Evolutionary conservation across 2,888 invertebrate genomes (phyloP).

Genomic region (Scotopteryx bipunctaria): DNA sequence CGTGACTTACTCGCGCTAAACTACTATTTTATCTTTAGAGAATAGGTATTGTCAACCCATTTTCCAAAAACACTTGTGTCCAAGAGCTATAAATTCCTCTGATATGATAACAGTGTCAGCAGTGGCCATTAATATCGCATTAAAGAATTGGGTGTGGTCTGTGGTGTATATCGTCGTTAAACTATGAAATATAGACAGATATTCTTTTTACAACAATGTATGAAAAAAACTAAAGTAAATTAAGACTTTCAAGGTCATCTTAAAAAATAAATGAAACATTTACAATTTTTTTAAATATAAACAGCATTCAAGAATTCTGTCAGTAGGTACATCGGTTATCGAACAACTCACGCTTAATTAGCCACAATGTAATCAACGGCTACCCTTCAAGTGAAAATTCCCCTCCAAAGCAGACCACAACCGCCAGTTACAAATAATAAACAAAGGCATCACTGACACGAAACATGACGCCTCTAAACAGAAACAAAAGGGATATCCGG

Average conservation of each 20-base stretch:
- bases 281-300: too few species aligned
- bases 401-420: conserved; percentile 48
- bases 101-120: conserved; percentile 3
- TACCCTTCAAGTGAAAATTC: conserved; percentile 55
- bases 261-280: too few species aligned
- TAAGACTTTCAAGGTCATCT: too few species aligned
- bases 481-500: conserved; percentile 72
- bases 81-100: background rate
- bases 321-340: conserved; percentile 29
- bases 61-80: conserved; percentile 14
- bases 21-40: conserved; percentile 28
- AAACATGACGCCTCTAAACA: conserved; percentile 61
- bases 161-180: too few species aligned
- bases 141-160: too few species aligned
- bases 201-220: too few species aligned
- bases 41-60: conserved; percentile 2
- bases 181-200: too few species aligned
- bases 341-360: conserved; percentile 52
- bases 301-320: too few species aligned
- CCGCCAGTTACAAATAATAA: conserved; percentile 65
- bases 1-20: conserved; percentile 53
- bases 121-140: background rate
- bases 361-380: conserved; percentile 54
- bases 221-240: too few species aligned
- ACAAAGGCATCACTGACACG: conserved; percentile 67